These are phyloP conservation scores for Coenonympha arcania DNA, from an alignment of 2,888 invertebrate genomes.

Conservation along the genomic window DNA sequence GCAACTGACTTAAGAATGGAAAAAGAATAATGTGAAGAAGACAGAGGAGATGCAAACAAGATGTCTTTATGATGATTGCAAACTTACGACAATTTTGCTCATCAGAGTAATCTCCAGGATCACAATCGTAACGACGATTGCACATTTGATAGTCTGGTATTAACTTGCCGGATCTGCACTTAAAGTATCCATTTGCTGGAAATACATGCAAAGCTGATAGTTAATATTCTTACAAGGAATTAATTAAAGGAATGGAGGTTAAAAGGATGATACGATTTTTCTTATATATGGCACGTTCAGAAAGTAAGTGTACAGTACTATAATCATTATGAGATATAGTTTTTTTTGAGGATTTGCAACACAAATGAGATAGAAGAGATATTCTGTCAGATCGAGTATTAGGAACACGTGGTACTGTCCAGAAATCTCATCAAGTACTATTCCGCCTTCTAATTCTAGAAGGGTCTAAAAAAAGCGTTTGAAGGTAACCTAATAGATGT, in stretches of 20 bases:
- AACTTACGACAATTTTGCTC: conserved; percentile 85
- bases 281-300: too few relatives aligned
- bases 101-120: conserved; percentile 78
- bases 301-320: too few relatives aligned
- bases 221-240: conserved; percentile 8
- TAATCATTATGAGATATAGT: too few relatives aligned
- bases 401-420: too few relatives aligned
- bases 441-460: too few relatives aligned
- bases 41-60: conserved; percentile 11
- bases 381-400: too few relatives aligned
- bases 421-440: too few relatives aligned
- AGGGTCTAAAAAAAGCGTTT: too few relatives aligned
- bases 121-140: conserved; percentile 79
- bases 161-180: conserved; percentile 78
- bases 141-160: conserved; percentile 74
- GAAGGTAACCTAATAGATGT: too few relatives aligned
- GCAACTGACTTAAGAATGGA: neutral
- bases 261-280: neutral
- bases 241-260: conserved; percentile 1
- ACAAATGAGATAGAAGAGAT: too few relatives aligned
- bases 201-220: conserved; percentile 50
- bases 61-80: conserved; percentile 11
- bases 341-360: too few relatives aligned
- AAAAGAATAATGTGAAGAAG: conserved; percentile 11
- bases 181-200: conserved; percentile 70